Evolutionary conservation across 2,113 vertebrate species (phyloP).

Genomic region (Urocolius indicus): DNA sequence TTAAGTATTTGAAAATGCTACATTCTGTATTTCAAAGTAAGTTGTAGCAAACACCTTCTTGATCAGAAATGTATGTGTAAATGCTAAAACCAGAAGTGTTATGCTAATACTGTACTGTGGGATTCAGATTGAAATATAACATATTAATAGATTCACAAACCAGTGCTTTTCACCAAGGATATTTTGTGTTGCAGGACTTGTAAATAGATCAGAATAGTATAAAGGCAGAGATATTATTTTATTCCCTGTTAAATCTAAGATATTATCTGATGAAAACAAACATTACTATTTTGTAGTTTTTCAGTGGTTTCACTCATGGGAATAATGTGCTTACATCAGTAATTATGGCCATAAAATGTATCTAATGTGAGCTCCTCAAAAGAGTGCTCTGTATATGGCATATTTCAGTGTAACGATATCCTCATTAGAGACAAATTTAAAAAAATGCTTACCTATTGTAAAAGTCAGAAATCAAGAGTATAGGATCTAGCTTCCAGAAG

Average conservation of each 20-base stretch:
- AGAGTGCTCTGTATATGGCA: background rate
- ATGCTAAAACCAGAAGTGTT: background rate
- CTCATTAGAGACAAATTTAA: background rate
- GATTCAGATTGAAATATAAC: background rate
- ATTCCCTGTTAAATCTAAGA: background rate
- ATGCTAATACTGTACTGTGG: background rate
- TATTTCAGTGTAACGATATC: background rate
- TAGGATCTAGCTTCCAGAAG: background rate
- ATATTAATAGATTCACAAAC: background rate
- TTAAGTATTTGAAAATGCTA: background rate
- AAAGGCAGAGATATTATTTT: background rate
- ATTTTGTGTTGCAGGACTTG: background rate
- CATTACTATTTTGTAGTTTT: background rate
- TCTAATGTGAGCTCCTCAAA: background rate
- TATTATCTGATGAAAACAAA: background rate
- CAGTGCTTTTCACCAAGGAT: background rate
- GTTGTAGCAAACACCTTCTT: background rate
- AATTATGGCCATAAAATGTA: background rate
- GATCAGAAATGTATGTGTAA: background rate
- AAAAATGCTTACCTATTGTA: background rate
- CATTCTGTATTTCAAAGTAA: background rate
- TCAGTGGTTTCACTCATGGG: background rate
- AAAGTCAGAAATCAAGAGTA: background rate
- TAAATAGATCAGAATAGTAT: background rate
- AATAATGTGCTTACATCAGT: background rate